phyloP scores from a whole-genome alignment of 1,140 invertebrate genomes.

The Drosophila pachea region DNA sequence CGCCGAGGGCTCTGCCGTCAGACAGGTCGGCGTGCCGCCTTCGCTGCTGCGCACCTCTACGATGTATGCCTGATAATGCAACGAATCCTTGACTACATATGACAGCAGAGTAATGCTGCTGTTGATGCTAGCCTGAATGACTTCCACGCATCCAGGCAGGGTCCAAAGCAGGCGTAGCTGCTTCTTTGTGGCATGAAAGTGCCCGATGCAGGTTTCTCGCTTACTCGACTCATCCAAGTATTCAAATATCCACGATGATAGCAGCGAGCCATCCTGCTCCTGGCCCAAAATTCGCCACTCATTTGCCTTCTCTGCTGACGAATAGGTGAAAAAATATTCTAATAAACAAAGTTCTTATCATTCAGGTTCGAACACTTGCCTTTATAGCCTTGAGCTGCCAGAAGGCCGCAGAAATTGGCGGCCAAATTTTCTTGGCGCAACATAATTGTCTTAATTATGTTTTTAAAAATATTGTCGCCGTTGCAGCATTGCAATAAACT shows the following conservation, averaged over 20 bases:
- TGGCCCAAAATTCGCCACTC: slow-evolving; percentile 89
- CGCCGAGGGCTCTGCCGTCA: slow-evolving; percentile 76
- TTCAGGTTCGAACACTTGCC: slow-evolving; percentile 38
- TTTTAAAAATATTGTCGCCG: slow-evolving; percentile 8
- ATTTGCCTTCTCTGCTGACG: slow-evolving; percentile 80
- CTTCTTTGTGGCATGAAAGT: slow-evolving; percentile 80
- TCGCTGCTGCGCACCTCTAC: slow-evolving; percentile 82
- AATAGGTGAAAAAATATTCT: too few species aligned
- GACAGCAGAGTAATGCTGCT: slow-evolving; percentile 83
- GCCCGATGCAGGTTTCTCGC: slow-evolving; percentile 61
- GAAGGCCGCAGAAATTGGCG: slow-evolving; percentile 76
- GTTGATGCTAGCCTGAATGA: slow-evolving; percentile 89
- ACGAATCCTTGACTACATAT: slow-evolving; percentile 82
- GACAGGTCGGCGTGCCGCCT: slow-evolving; percentile 79
- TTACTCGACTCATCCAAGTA: slow-evolving; percentile 70
- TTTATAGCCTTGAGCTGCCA: slow-evolving; percentile 70
- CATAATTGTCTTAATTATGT: slow-evolving; percentile 62
- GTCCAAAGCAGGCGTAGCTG: slow-evolving; percentile 82
- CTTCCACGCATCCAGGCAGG: slow-evolving; percentile 82
- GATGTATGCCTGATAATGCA: slow-evolving; percentile 81
- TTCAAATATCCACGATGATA: slow-evolving; percentile 85
- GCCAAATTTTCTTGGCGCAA: slow-evolving; percentile 77
- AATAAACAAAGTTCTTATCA: neutral
- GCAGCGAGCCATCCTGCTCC: slow-evolving; percentile 85
- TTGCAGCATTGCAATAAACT: slow-evolving; percentile 15